These are phyloP conservation scores for Gryllus bimaculatus DNA, from an alignment of 1,140 invertebrate genomes.

Conservation along the genomic window DNA sequence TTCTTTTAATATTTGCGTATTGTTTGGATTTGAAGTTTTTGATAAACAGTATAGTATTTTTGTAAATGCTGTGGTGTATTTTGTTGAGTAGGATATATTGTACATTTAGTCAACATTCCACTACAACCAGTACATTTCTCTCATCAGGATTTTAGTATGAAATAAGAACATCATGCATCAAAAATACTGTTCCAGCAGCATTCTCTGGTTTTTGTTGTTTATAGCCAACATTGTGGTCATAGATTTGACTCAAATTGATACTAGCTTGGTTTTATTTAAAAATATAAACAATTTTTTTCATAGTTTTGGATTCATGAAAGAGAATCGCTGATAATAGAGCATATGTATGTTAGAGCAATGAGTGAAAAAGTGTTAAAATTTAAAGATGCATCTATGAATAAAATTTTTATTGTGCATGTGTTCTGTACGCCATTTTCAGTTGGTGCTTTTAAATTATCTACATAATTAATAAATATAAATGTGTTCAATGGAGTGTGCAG, in stretches of 20 bases:
- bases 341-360: neutral
- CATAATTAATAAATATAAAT: too few relatives aligned
- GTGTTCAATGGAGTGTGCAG: too few relatives aligned
- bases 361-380: neutral
- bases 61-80: conserved; percentile 14
- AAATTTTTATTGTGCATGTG: too few relatives aligned
- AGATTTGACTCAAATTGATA: neutral
- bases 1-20: conserved; percentile 14
- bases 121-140: neutral
- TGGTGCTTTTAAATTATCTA: too few relatives aligned
- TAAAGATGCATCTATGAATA: neutral
- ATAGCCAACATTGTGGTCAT: neutral
- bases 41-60: conserved; percentile 16
- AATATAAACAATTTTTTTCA: neutral
- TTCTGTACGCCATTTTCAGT: too few relatives aligned
- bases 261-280: neutral
- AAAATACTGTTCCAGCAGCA: neutral
- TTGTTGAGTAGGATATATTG: conserved; percentile 15
- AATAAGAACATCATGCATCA: neutral
- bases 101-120: conserved; percentile 19
- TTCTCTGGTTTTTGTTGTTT: neutral
- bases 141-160: too few relatives aligned
- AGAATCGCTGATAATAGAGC: neutral
- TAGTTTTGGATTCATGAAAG: neutral
- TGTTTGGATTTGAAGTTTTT: conserved; percentile 11